phyloP scores from a whole-genome alignment of 2,797 vertebrate genomes.

The Chiloscyllium punctatum region DNA sequence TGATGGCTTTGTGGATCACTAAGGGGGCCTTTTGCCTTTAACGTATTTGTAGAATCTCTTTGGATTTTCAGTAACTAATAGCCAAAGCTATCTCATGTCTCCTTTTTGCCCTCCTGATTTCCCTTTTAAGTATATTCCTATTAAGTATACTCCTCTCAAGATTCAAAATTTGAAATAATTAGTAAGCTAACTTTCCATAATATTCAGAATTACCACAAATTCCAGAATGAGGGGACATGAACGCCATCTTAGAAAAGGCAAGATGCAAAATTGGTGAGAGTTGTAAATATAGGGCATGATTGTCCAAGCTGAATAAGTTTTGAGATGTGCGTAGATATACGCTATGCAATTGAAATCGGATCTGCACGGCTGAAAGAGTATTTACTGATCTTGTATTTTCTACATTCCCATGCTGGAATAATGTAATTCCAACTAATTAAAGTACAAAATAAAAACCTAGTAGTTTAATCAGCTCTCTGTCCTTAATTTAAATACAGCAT shows the following conservation, averaged over 20 bases:
- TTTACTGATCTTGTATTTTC: background rate
- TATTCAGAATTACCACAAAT: background rate
- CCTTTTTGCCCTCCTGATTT: too few species aligned
- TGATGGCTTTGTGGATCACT: too few species aligned
- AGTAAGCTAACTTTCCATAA: background rate
- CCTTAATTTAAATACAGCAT: background rate
- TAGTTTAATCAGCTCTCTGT: slow-evolving; percentile 23
- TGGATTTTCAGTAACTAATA: too few species aligned
- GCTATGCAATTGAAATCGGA: background rate
- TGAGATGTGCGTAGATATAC: background rate
- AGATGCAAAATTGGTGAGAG: background rate
- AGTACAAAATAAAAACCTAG: slow-evolving; percentile 3
- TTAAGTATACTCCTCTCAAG: too few species aligned
- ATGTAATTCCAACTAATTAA: slow-evolving; percentile 16
- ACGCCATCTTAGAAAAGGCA: background rate
- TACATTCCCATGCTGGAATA: background rate
- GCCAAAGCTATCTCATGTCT: too few species aligned
- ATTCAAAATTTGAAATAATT: background rate
- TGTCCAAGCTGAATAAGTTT: background rate
- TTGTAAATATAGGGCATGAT: background rate
- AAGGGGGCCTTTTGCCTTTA: too few species aligned
- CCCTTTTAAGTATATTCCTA: too few species aligned
- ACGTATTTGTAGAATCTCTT: too few species aligned
- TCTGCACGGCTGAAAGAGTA: background rate
- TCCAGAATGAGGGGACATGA: background rate